A percentile compares a stretch with the other conserved stretches of the same genome.
phyloP scores from a whole-genome alignment of 1,140 invertebrate genomes.

The Trichonephila clavata region DNA sequence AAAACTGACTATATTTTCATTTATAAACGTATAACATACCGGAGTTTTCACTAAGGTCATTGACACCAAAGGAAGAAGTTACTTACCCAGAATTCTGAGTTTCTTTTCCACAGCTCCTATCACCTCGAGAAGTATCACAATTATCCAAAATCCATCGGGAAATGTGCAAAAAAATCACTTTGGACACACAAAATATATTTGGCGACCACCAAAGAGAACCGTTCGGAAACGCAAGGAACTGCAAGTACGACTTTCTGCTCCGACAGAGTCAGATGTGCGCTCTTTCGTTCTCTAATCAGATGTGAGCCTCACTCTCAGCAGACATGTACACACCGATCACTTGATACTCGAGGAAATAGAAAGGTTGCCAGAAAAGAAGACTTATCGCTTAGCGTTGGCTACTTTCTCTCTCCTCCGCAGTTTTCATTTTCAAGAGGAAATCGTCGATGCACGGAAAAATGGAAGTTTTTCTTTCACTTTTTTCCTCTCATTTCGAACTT shows the following conservation, averaged over 20 bases:
- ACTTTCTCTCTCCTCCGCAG: neutral
- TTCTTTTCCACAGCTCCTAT: neutral
- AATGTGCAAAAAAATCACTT: neutral
- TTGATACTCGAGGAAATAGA: neutral
- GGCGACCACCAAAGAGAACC: neutral
- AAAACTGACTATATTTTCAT: slow-evolving; percentile 50
- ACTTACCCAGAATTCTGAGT: slow-evolving; percentile 46
- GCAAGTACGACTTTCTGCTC: no score
- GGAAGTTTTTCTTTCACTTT: no score
- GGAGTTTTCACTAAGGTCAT: slow-evolving; percentile 61
- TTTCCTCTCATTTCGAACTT: neutral
- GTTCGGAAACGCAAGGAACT: neutral
- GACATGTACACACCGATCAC: slow-evolving; percentile 63
- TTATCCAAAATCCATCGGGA: slow-evolving; percentile 66
- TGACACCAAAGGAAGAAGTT: slow-evolving; percentile 58
- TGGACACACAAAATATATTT: neutral
- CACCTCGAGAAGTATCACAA: neutral
- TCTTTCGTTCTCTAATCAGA: slow-evolving; percentile 39
- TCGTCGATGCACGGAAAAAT: neutral
- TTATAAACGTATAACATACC: slow-evolving; percentile 31
- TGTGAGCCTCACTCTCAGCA: slow-evolving; percentile 34
- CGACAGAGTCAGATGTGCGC: neutral
- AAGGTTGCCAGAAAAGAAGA: slow-evolving; percentile 8
- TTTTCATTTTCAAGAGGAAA: neutral
- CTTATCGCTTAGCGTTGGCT: neutral